Conservation (phyloP, 1,140 invertebrate genomes). For the Penaeus indicus region DNA sequence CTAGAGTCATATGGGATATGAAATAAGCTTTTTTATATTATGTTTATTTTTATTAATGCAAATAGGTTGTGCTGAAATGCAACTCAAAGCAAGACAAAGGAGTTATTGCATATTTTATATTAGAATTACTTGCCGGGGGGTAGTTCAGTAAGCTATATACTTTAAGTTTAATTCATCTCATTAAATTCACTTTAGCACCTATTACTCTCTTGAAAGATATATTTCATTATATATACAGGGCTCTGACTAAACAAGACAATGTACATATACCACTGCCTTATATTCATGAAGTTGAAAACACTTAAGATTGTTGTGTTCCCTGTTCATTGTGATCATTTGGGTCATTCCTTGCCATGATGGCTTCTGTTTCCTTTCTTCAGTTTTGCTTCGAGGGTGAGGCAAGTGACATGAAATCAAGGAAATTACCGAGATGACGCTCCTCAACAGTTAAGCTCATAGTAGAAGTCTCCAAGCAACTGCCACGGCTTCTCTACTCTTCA, state of each 20-base stretch:
- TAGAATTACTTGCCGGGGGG: no score
- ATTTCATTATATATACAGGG: no score
- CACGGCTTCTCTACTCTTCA: slow-evolving; percentile 92
- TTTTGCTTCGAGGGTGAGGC: slow-evolving; percentile 63
- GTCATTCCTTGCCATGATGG: slow-evolving; percentile 60
- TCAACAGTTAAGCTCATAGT: slow-evolving; percentile 97
- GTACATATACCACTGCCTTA: slow-evolving; percentile 56
- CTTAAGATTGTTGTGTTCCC: slow-evolving; percentile 56
- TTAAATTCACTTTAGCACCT: no score
- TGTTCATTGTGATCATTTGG: slow-evolving; percentile 60
- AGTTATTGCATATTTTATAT: no score
- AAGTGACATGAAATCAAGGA: slow-evolving; percentile 77
- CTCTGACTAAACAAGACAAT: slow-evolving; percentile 48
- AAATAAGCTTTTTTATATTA: no score
- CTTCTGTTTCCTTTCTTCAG: slow-evolving; percentile 65
- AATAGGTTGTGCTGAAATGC: no score
- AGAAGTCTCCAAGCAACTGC: slow-evolving; percentile 96
- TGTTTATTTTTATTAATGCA: no score
- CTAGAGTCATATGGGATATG: no score
- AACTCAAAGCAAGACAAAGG: no score
- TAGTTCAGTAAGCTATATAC: no score
- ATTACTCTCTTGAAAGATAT: no score
- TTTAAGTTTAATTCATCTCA: no score
- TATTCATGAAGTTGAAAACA: slow-evolving; percentile 56
- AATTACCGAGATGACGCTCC: slow-evolving; percentile 97